Conservation (phyloP, 2,113 vertebrate genomes). For the Lophura nycthemera region DNA sequence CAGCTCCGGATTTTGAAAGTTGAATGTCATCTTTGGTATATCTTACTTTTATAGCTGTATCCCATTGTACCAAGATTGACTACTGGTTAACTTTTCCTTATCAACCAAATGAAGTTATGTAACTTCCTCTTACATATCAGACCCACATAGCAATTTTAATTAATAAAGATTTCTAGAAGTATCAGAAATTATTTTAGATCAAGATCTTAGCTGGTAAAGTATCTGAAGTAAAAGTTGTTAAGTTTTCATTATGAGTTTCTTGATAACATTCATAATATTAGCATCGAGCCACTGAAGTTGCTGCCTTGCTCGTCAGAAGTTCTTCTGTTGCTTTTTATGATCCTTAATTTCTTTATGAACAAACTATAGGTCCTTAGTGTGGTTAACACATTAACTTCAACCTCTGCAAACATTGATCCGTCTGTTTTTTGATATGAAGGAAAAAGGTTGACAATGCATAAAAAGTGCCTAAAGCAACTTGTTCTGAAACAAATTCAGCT, state of each 20-base stretch:
- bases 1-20: neutral
- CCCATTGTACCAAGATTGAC: neutral
- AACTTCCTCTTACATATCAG: conserved; percentile 31
- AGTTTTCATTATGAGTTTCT: conserved; percentile 17
- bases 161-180: conserved; percentile 47
- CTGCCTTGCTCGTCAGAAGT: conserved; percentile 31
- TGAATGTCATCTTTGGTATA: neutral
- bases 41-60: neutral
- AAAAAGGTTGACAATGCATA: conserved; percentile 28
- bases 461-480: conserved; percentile 28
- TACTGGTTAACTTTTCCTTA: neutral
- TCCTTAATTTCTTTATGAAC: conserved; percentile 54
- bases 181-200: conserved; percentile 45
- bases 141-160: conserved; percentile 7
- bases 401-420: neutral
- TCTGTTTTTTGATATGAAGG: conserved; percentile 27
- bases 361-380: conserved; percentile 11
- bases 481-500: neutral
- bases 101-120: neutral
- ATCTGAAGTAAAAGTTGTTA: conserved; percentile 1
- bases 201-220: conserved; percentile 21
- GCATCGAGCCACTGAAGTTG: neutral
- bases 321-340: conserved; percentile 51
- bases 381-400: conserved; percentile 25
- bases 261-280: conserved; percentile 12